Conservation (phyloP, 2,797 vertebrate genomes). For the Semotilus atromaculatus region DNA sequence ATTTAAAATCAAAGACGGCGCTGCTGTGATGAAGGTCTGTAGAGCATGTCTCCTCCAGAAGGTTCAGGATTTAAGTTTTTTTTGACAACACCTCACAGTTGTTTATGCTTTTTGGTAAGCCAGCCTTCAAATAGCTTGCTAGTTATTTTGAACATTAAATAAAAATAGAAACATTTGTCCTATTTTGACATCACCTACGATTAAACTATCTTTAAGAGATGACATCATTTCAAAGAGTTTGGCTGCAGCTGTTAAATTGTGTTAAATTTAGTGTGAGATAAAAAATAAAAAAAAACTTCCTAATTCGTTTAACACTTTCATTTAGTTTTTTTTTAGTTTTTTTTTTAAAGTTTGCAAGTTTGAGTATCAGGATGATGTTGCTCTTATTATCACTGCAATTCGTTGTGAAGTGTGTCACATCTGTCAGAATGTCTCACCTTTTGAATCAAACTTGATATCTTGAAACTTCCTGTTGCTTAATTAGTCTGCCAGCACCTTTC, state of each 20-base stretch:
- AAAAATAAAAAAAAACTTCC: not conserved
- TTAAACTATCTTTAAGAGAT: no score
- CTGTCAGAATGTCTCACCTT: constrained; percentile 31
- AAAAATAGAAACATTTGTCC: not conserved
- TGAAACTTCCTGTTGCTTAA: constrained; percentile 10
- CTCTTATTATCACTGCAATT: constrained; percentile 14
- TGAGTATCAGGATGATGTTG: not conserved
- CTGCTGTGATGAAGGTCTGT: no score
- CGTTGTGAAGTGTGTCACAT: not conserved
- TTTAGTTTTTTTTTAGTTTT: not conserved
- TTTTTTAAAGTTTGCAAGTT: not conserved
- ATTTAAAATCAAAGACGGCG: no score
- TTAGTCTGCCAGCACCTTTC: constrained; percentile 23
- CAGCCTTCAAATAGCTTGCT: not conserved
- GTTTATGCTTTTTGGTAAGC: not conserved
- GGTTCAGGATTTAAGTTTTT: not conserved
- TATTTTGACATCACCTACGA: not conserved
- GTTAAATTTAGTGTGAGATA: not conserved
- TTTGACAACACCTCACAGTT: not conserved
- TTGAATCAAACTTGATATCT: constrained; percentile 18
- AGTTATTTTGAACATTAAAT: not conserved
- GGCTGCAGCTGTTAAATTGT: not conserved
- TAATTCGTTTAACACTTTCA: constrained; percentile 20
- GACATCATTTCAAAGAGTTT: not conserved
- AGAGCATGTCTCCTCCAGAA: not conserved